Evolutionary conservation across 1,140 invertebrate species (phyloP).

Genomic region (Tyrophagus putrescentiae): DNA sequence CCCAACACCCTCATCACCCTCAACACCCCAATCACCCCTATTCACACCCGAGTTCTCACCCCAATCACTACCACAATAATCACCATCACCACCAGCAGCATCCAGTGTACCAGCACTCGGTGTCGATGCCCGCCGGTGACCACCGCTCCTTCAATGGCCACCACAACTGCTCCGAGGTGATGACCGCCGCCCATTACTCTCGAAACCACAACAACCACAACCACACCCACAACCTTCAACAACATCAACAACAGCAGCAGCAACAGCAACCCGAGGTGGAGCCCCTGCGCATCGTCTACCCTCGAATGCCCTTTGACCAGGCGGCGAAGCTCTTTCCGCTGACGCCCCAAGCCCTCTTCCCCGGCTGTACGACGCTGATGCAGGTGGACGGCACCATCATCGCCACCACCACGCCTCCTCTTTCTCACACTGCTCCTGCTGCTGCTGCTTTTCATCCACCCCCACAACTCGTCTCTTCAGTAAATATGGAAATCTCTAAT

Average conservation of each 20-base stretch:
- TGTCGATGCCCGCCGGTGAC: no score
- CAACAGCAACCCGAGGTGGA: not conserved
- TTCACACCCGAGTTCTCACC: not conserved
- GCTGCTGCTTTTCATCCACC: no score
- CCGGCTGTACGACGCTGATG: not conserved
- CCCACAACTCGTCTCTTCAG: no score
- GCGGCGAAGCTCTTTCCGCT: not conserved
- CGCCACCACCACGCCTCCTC: no score
- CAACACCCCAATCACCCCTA: not conserved
- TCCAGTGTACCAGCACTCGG: not conserved
- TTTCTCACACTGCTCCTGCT: no score
- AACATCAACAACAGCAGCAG: not conserved
- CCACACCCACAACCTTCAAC: not conserved
- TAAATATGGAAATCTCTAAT: no score
- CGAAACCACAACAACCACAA: not conserved
- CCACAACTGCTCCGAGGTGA: not conserved
- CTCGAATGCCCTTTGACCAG: not conserved
- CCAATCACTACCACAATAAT: no score
- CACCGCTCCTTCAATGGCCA: not conserved
- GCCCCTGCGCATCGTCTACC: constrained; percentile 2
- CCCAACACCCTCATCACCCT: not conserved
- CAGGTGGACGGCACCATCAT: not conserved
- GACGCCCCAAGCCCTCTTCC: not conserved
- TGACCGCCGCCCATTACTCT: not conserved
- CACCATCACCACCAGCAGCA: not conserved